Base-by-base conservation (phyloP, 2,113 vertebrate genomes). In the Odontophorus gujanensis region DNA sequence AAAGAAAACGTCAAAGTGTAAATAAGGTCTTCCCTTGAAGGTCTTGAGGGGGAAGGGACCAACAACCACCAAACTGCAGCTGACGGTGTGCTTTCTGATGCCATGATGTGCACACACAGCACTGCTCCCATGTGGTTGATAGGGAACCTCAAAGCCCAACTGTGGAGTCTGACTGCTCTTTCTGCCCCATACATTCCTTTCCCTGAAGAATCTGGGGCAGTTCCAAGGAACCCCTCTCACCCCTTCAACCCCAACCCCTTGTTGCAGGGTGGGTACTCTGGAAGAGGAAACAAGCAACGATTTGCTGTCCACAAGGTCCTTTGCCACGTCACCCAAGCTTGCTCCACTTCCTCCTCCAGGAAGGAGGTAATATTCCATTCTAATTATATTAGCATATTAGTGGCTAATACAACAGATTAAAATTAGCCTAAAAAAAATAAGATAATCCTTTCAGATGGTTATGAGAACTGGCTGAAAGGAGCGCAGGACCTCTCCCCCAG, bases 1-100 rank as follows among this genome's bases (percentile, higher is more conserved):
- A 73, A 87, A 80, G 43, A 62, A 87, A 79, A 81, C 80, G 67
- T 69, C 90, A 89, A 43, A n/a, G 45, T 55, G 19, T 66, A 93
- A 96, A 92, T 76, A 73, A 80, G 30, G 43, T 34, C 13, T 74
- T 92, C 81, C 32, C 69, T 72, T 80, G 82, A 71, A 84, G 76
- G 63, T 85, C 40, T 81, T 76, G 90, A 43, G 59, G 43, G 42
- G 7, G 40, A 80, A 22, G 28, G 79, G 84, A 40, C n/a, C 53
- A 87, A 90, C 17, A 47, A 79, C 48, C 84, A 79, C 69, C 30
- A 77, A 75, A 75, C 34, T 80, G 38, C 79, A 94, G 92, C 68
- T 2, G 3, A 71, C 53, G 82, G 90, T 2, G 8, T 69, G 71
- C 4, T 83, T 91, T 58, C 80, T 94, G 81, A 91, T 90, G 89